phyloP scores from a whole-genome alignment of 2,888 invertebrate genomes.

The Lasiommata megera region DNA sequence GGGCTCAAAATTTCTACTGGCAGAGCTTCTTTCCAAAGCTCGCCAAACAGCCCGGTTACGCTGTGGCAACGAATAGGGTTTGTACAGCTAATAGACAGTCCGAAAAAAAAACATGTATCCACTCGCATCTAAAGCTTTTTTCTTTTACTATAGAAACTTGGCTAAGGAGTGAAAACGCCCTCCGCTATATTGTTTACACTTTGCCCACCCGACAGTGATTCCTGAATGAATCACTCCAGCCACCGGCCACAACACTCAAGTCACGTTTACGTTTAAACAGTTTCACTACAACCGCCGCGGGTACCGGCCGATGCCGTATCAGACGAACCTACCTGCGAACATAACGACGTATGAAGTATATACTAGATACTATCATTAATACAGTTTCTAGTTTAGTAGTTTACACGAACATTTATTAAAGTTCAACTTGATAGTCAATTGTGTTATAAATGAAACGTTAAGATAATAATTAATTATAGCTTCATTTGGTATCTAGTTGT shows the following conservation, averaged over 20 bases:
- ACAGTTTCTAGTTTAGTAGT: background rate
- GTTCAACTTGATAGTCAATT: background rate
- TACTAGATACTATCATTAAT: background rate
- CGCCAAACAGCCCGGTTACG: too few relatives aligned
- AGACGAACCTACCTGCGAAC: background rate
- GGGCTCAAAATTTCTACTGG: too few relatives aligned
- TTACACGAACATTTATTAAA: background rate
- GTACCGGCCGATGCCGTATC: background rate
- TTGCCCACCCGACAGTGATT: slow-evolving; percentile 25
- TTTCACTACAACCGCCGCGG: slow-evolving; percentile 33
- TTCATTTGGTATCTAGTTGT: too few relatives aligned
- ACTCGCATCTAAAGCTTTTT: too few relatives aligned
- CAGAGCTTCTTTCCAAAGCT: too few relatives aligned
- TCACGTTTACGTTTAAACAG: slow-evolving; percentile 35
- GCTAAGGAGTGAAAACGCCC: too few relatives aligned
- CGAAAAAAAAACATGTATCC: too few relatives aligned
- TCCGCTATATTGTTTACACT: slow-evolving; percentile 15
- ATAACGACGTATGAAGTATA: background rate
- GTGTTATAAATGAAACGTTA: background rate
- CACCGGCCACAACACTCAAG: slow-evolving; percentile 22
- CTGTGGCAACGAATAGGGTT: too few relatives aligned
- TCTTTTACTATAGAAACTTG: too few relatives aligned
- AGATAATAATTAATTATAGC: background rate
- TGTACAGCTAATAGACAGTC: too few relatives aligned
- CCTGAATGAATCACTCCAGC: slow-evolving; percentile 36